Evolutionary conservation across 2,113 vertebrate genomes (phyloP).

Genomic region (Phaethon lepturus): DNA sequence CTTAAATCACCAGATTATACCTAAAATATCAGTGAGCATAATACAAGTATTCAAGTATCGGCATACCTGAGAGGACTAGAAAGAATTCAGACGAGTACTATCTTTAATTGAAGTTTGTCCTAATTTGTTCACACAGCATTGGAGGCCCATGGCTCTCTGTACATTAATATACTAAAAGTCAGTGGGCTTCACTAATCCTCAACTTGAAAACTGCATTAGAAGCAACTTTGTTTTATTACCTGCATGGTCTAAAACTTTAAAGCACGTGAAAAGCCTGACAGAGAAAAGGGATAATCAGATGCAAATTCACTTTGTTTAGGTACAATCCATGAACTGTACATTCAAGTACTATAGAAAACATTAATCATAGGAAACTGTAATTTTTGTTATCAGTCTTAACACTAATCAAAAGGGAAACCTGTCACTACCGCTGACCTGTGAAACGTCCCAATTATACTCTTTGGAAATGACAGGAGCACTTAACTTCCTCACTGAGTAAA

Average conservation of each 20-base stretch:
- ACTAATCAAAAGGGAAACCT: constrained; percentile 95
- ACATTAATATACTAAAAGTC: neutral
- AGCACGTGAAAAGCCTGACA: neutral
- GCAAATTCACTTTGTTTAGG: constrained; percentile 82
- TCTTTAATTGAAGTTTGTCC: neutral
- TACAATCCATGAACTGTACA: constrained; percentile 60
- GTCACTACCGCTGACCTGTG: constrained; percentile 90
- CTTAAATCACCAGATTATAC: neutral
- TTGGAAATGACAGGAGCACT: constrained; percentile 92
- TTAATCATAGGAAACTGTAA: constrained; percentile 88
- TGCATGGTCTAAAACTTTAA: constrained; percentile 23
- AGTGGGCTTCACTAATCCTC: neutral
- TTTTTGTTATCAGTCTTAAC: constrained; percentile 92
- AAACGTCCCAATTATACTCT: constrained; percentile 94
- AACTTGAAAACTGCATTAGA: neutral
- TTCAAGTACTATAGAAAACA: constrained; percentile 76
- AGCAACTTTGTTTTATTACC: constrained; percentile 26
- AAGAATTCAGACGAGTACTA: neutral
- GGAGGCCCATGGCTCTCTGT: neutral
- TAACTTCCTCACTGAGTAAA: constrained; percentile 90
- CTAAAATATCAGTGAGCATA: neutral
- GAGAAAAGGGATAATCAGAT: constrained; percentile 74
- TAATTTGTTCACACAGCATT: neutral
- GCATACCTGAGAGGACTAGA: neutral
- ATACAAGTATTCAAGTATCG: neutral